A percentile compares a stretch with the other conserved stretches of the same genome.
Conservation (phyloP, 1,140 invertebrate genomes). For the Diorhabda elongata region DNA sequence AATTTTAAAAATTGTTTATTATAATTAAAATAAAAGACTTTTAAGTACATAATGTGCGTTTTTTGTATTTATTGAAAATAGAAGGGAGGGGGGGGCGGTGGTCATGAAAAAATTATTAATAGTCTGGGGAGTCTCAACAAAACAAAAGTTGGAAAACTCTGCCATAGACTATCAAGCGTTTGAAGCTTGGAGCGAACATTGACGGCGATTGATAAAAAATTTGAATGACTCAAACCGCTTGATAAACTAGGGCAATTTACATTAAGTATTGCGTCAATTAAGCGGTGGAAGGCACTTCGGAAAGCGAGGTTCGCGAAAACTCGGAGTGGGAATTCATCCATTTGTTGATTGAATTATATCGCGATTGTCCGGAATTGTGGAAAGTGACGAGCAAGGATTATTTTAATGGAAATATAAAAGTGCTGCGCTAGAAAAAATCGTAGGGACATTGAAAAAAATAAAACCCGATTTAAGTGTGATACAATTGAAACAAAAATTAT, state of each 20-base stretch:
- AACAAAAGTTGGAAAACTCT: too few relatives aligned
- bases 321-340: conserved; percentile 15
- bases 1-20: too few relatives aligned
- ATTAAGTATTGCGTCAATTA: background rate
- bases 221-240: background rate
- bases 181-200: background rate
- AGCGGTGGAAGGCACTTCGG: background rate
- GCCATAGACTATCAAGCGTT: background rate
- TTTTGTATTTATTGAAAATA: too few relatives aligned
- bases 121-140: too few relatives aligned
- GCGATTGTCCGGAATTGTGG: conserved; percentile 18
- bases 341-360: conserved; percentile 15
- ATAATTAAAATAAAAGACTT: too few relatives aligned
- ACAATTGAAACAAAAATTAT: background rate
- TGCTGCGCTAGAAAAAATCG: background rate
- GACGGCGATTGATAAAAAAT: background rate
- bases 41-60: too few relatives aligned
- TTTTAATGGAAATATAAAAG: conserved; percentile 17
- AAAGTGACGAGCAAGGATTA: conserved; percentile 18
- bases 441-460: background rate
- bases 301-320: background rate
- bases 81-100: too few relatives aligned
- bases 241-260: background rate
- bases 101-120: too few relatives aligned
- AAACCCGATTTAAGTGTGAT: background rate